Conservation (phyloP, 53 echinoderm and acorn worm species). For the Henricia sp. region DNA sequence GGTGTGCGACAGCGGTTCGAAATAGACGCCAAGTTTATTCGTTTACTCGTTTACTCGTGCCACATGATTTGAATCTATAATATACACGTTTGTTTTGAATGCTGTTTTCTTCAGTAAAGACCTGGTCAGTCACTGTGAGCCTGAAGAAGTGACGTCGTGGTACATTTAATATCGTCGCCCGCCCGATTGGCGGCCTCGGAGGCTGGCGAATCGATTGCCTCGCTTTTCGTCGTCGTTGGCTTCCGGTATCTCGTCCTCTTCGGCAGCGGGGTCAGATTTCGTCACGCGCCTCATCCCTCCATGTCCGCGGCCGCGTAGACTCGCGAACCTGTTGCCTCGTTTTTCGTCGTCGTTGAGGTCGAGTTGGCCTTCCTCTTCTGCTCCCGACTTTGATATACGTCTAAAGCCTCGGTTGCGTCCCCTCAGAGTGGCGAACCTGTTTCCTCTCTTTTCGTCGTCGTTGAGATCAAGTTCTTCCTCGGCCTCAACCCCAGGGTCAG, state of each 20-base stretch:
- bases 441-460: conserved; percentile 46
- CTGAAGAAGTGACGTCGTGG: too few relatives aligned
- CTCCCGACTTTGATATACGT: background rate
- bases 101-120: too few relatives aligned
- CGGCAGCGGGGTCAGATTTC: conserved; percentile 11
- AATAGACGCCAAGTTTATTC: too few relatives aligned
- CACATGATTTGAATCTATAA: too few relatives aligned
- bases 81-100: too few relatives aligned
- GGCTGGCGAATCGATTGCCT: conserved; percentile 15
- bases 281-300: conserved; percentile 20
- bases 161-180: too few relatives aligned
- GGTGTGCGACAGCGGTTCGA: too few relatives aligned
- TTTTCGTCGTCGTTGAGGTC: background rate
- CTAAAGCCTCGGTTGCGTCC: background rate
- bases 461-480: background rate
- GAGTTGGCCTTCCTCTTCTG: background rate
- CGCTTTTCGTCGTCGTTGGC: conserved; percentile 28
- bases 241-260: background rate
- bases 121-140: too few relatives aligned
- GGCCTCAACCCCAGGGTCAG: conserved; percentile 4
- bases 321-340: background rate
- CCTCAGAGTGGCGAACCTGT: background rate
- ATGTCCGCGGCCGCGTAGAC: background rate
- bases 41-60: too few relatives aligned
- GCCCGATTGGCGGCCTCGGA: too few relatives aligned